Conservation (phyloP, 2,888 invertebrate genomes). For the Hipparchia semele region DNA sequence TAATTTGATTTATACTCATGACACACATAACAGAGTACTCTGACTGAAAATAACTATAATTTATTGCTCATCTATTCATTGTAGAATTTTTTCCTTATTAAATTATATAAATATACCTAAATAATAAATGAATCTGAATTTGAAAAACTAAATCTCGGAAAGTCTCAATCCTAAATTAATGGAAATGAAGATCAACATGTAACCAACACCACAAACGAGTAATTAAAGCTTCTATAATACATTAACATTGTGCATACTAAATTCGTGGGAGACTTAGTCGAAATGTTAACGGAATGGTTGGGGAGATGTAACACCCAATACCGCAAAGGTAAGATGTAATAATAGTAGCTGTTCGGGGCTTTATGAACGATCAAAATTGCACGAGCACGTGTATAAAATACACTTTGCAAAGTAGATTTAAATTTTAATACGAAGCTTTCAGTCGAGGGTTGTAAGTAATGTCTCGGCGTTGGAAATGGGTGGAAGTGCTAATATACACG, state of each 20-base stretch:
- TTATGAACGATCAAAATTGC: constrained; percentile 83
- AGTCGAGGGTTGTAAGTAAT: constrained; percentile 78
- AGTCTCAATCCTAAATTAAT: constrained; percentile 39
- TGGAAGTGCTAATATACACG: constrained; percentile 57
- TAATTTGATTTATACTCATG: no score
- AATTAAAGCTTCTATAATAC: constrained; percentile 79
- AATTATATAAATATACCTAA: no score
- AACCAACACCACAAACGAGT: constrained; percentile 74
- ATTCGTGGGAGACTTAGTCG: constrained; percentile 72
- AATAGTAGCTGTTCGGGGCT: constrained; percentile 78
- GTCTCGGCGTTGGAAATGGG: constrained; percentile 73
- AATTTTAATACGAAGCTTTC: constrained; percentile 83
- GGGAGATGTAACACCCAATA: constrained; percentile 78
- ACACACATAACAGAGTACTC: no score
- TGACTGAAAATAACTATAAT: no score
- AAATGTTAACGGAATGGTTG: constrained; percentile 66
- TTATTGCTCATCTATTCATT: no score
- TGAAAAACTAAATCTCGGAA: background rate
- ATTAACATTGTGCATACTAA: constrained; percentile 77
- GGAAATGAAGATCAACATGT: constrained; percentile 60
- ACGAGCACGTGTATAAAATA: constrained; percentile 82
- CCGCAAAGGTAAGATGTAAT: constrained; percentile 78
- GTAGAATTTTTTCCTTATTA: no score
- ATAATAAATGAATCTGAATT: no score
- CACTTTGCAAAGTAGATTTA: constrained; percentile 83